Percentiles rank a stretch among this genome's conserved stretches.
These are phyloP conservation scores for Eptatretus burgeri DNA, from an alignment of 2,113 vertebrate species.

Conservation along the genomic window DNA sequence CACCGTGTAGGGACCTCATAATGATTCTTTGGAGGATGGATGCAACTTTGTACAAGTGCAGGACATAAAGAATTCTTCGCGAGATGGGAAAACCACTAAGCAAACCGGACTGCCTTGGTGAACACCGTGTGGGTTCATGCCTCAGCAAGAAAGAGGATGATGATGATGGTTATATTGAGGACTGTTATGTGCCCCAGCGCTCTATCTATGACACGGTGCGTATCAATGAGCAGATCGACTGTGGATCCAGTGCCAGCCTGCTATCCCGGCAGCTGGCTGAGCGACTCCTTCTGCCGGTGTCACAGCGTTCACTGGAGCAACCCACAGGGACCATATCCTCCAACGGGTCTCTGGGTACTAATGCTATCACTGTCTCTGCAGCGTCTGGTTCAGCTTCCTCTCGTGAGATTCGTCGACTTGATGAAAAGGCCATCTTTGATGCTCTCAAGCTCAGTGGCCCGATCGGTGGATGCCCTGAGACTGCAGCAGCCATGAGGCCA, in stretches of 20 bases:
- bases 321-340: constrained; percentile 52
- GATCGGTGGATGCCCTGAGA: constrained; percentile 25
- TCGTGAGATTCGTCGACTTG: constrained; percentile 23
- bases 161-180: constrained; percentile 87
- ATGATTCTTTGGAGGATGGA: too few relatives aligned
- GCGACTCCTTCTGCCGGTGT: neutral
- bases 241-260: constrained; percentile 62
- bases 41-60: too few relatives aligned
- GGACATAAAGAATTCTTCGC: constrained; percentile 7
- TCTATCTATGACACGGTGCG: constrained; percentile 98
- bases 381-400: constrained; percentile 13
- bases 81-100: constrained; percentile 89
- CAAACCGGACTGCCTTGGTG: constrained; percentile 79
- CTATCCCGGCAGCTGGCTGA: constrained; percentile 63
- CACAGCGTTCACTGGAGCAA: constrained; percentile 24
- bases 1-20: too few relatives aligned
- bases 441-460: constrained; percentile 74
- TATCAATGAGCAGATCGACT: constrained; percentile 95
- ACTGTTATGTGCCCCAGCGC: constrained; percentile 92
- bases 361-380: constrained; percentile 29
- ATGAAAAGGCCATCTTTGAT: constrained; percentile 83
- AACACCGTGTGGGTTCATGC: constrained; percentile 41
- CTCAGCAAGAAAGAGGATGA: constrained; percentile 63
- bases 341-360: constrained; percentile 46
- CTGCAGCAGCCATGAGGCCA: constrained; percentile 18